These are phyloP conservation scores for Drosophila engyochracea DNA, from an alignment of 2,888 invertebrate genomes.

Conservation along the genomic window DNA sequence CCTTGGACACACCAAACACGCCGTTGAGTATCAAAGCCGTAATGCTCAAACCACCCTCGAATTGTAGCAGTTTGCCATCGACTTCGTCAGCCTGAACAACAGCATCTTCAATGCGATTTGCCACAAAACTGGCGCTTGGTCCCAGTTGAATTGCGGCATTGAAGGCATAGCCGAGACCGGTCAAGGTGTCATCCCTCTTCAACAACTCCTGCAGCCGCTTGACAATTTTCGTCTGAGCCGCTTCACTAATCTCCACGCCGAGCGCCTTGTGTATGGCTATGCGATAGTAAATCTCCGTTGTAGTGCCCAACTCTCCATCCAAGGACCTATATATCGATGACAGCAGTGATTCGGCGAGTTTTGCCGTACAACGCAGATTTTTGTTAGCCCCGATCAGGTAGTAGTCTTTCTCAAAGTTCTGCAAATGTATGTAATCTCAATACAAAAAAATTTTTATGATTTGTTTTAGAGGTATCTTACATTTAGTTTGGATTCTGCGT, in stretches of 20 bases:
- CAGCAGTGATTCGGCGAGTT: slow-evolving; percentile 86
- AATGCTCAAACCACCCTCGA: slow-evolving; percentile 95
- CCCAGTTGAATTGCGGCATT: slow-evolving; percentile 92
- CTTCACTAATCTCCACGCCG: slow-evolving; percentile 88
- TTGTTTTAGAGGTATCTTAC: slow-evolving; percentile 85
- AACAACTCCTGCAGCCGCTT: slow-evolving; percentile 91
- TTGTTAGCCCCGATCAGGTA: slow-evolving; percentile 89
- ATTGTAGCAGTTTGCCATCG: slow-evolving; percentile 94
- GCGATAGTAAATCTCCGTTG: slow-evolving; percentile 91
- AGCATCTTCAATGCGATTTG: slow-evolving; percentile 95
- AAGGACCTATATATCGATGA: slow-evolving; percentile 87
- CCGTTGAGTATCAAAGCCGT: slow-evolving; percentile 89
- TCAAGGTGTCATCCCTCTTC: slow-evolving; percentile 93
- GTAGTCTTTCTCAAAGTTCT: slow-evolving; percentile 87
- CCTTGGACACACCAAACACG: slow-evolving; percentile 87
- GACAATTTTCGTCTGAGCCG: slow-evolving; percentile 89
- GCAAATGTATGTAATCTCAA: slow-evolving; percentile 20
- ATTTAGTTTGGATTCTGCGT: slow-evolving; percentile 84
- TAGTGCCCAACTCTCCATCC: slow-evolving; percentile 89
- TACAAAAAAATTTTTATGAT: neutral
- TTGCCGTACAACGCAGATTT: slow-evolving; percentile 87
- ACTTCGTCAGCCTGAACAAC: slow-evolving; percentile 98
- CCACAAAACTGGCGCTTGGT: slow-evolving; percentile 87
- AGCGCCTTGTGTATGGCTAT: slow-evolving; percentile 89
- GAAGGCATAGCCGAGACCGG: slow-evolving; percentile 94